A percentile compares a stretch with the other conserved stretches of the same genome.
These are phyloP conservation scores for Tupaia tana DNA, from an alignment of 2,113 vertebrate genomes.

Conservation along the genomic window DNA sequence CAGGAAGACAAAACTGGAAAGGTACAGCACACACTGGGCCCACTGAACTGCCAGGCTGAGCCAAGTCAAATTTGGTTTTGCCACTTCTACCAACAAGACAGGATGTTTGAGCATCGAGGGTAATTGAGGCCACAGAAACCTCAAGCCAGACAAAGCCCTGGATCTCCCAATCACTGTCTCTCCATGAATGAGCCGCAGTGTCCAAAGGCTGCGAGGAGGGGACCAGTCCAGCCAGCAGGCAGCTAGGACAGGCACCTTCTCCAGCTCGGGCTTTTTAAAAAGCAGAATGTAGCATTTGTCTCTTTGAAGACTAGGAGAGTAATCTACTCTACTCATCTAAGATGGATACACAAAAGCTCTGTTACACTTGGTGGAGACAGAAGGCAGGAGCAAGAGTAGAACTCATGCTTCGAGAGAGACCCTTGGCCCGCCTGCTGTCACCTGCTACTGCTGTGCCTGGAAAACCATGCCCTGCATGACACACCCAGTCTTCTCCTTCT, in stretches of 20 bases:
- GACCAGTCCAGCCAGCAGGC: neutral
- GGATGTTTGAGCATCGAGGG: neutral
- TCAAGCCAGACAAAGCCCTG: neutral
- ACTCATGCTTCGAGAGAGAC: neutral
- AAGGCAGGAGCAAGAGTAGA: neutral
- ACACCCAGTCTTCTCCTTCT: neutral
- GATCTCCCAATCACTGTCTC: neutral
- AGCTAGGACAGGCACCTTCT: neutral
- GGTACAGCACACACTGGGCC: neutral
- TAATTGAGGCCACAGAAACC: neutral
- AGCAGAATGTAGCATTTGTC: neutral
- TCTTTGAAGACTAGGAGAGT: neutral
- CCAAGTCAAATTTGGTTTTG: neutral
- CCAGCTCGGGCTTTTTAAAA: neutral
- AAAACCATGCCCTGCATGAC: fast-evolving
- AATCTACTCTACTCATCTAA: neutral
- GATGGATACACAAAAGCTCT: neutral
- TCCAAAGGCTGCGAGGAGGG: neutral
- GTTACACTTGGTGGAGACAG: neutral
- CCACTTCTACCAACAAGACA: neutral
- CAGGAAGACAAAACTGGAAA: neutral
- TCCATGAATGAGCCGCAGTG: neutral
- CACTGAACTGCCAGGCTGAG: neutral
- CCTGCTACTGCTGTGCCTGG: neutral
- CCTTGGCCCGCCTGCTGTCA: fast-evolving